A percentile compares a stretch with the other conserved stretches of the same genome.
Conservation (phyloP, 2,888 invertebrate species). For the Conomelus anceps region DNA sequence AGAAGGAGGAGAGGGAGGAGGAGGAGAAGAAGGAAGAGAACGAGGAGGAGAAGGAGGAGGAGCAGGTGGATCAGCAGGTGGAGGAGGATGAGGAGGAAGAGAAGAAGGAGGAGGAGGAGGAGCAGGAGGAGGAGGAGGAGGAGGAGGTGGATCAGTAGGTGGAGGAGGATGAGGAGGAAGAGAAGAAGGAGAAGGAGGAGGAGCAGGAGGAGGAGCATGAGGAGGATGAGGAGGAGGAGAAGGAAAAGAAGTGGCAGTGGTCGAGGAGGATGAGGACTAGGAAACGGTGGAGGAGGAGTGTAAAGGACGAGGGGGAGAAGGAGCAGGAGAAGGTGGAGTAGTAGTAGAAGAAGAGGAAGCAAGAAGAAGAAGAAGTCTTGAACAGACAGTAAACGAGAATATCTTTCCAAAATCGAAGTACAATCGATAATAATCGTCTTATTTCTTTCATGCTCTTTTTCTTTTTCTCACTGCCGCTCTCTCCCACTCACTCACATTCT, state of each 20-base stretch:
- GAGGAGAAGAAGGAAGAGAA: slow-evolving; percentile 24
- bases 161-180: slow-evolving; percentile 21
- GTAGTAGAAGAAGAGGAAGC: too few species aligned
- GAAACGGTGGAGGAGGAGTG: too few species aligned
- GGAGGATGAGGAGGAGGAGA: slow-evolving; percentile 21
- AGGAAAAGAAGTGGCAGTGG: background rate
- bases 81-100: slow-evolving; percentile 26
- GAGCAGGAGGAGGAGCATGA: background rate
- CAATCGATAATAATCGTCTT: too few species aligned
- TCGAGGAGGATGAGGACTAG: background rate
- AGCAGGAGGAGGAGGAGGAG: slow-evolving; percentile 25
- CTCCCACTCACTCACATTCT: background rate
- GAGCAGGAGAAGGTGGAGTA: background rate
- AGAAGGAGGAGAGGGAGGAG: slow-evolving; percentile 25
- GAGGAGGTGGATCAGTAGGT: slow-evolving; percentile 25
- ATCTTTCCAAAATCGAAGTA: too few species aligned
- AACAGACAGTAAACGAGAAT: too few species aligned
- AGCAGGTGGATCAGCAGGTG: slow-evolving; percentile 26
- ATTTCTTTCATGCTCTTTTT: background rate
- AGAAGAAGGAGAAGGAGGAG: background rate
- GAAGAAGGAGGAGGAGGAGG: slow-evolving; percentile 21
- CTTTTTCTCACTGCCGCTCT: background rate
- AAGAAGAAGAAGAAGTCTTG: too few species aligned
- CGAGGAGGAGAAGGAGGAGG: slow-evolving; percentile 26
- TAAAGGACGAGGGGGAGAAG: background rate